Percentiles rank a stretch among this genome's conserved stretches.
phyloP scores from a whole-genome alignment of 2,888 invertebrate species.

The Nycteola revayana region DNA sequence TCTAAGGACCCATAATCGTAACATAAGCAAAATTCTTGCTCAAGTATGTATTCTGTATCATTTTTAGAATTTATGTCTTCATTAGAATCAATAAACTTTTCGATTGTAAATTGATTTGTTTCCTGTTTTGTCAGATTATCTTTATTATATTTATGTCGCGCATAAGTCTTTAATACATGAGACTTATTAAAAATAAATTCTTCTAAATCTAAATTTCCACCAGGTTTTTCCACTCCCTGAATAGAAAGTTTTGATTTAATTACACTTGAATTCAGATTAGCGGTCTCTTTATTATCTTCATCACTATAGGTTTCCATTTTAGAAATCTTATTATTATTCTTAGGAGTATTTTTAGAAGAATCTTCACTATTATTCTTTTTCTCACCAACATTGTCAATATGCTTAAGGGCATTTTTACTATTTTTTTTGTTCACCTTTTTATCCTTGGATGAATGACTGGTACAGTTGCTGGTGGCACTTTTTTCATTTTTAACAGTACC shows the following conservation, averaged over 20 bases:
- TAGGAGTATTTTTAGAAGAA: no score
- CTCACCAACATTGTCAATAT: no score
- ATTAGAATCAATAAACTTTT: background rate
- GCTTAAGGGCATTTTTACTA: conserved; percentile 2
- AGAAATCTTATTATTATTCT: no score
- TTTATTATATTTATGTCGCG: conserved; percentile 16
- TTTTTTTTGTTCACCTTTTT: conserved; percentile 4
- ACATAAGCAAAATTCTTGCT: conserved; percentile 54
- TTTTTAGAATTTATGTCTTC: background rate
- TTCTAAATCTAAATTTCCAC: conserved; percentile 38
- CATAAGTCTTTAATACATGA: conserved; percentile 46
- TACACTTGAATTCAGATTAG: conserved; percentile 17
- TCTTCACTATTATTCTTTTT: no score
- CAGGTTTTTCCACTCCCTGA: conserved; percentile 67
- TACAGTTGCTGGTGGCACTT: no score
- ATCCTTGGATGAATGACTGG: no score
- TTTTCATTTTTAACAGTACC: no score
- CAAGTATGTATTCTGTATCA: background rate
- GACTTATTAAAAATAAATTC: conserved; percentile 3
- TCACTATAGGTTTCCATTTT: background rate
- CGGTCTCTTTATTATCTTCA: conserved; percentile 19
- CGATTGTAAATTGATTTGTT: no score
- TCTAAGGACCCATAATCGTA: conserved; percentile 58
- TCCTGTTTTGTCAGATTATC: no score
- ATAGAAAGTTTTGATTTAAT: conserved; percentile 52